Base-by-base conservation (phyloP, 2,113 vertebrate genomes). In the Galbula dea region DNA sequence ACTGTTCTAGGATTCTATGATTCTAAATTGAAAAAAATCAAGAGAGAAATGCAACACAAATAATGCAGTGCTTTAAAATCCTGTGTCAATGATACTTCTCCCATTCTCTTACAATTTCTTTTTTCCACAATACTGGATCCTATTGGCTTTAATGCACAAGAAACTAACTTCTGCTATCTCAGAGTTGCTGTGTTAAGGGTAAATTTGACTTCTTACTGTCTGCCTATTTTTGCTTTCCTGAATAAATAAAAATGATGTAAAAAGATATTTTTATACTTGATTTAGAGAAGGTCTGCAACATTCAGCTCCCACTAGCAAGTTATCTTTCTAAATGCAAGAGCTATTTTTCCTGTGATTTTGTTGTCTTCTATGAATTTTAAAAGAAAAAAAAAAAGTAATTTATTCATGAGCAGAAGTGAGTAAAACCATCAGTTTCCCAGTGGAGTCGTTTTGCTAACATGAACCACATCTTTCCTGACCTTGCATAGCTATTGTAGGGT, bases 361-460 rank as follows among this genome's bases (percentile, higher is more conserved):
- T 93, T 91, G 45, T 91, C 65, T 76, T 43, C 39, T 88, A 85
- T 90, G 58, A 90, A 68, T 92, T 92, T 95, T 96, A 93, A 0
- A 73, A 79, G 74, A 86, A 89, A 73, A 93, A 0, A 73, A 82
- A 80, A 83, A 88, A 73, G 6, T 84, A 84, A 94, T 90, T 96
- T 95, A 96, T 96, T 92, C 66, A 84, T 88, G 58, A 94, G 54
- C 65, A 95, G 75, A 83, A 95, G 61, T 78, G 80, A 94, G 49
- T 76, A 91, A 90, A 94, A 91, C 62, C 51, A 63, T 23, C 12
- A 3, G 27, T 84, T 86, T 94, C 73, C 76, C 68, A 58, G 55
- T 34, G 30, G 68, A 84, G 57, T 83, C 65, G 71, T 93, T 90
- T 63, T 84, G 81, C 65, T 93, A 87, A 87, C 49, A 89, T 13